Conservation (phyloP, 2,797 vertebrate genomes). For the Sebastes steindachneri region DNA sequence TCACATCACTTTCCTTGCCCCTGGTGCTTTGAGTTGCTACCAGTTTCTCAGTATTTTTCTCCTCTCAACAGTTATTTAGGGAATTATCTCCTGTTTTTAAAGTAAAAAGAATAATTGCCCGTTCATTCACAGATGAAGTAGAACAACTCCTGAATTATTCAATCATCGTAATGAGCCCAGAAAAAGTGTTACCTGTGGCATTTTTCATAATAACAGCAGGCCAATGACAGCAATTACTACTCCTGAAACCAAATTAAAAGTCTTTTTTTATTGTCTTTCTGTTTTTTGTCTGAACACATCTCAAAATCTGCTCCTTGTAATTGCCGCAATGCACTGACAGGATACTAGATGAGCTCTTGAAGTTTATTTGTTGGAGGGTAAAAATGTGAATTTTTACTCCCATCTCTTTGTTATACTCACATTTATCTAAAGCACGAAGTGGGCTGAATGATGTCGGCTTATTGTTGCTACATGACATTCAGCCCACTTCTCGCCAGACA, state of each 20-base stretch:
- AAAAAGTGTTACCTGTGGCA: slow-evolving; percentile 54
- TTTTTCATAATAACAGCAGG: slow-evolving; percentile 44
- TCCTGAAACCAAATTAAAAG: slow-evolving; percentile 34
- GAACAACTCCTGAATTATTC: slow-evolving; percentile 47
- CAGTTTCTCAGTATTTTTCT: not conserved
- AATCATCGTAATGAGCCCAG: slow-evolving; percentile 36
- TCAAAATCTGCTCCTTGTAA: slow-evolving; percentile 29
- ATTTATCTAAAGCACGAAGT: slow-evolving; percentile 4
- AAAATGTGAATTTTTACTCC: not conserved
- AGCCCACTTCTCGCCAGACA: slow-evolving; percentile 26
- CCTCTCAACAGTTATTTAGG: slow-evolving; percentile 1
- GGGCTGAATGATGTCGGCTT: not conserved
- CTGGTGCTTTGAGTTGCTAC: not conserved
- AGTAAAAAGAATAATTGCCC: not conserved
- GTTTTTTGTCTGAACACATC: slow-evolving; percentile 33
- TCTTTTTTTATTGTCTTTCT: slow-evolving; percentile 19
- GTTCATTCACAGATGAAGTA: slow-evolving; percentile 34
- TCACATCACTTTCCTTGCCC: not conserved
- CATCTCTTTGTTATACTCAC: not conserved
- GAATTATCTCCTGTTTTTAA: slow-evolving; percentile 6
- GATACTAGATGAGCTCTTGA: slow-evolving; percentile 9
- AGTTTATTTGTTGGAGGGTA: slow-evolving; percentile 1
- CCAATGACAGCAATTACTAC: slow-evolving; percentile 35
- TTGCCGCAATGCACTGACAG: slow-evolving; percentile 3
- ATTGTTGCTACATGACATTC: slow-evolving; percentile 31